phyloP scores from a whole-genome alignment of 2,888 invertebrate species.

The Hemaris fuciformis region DNA sequence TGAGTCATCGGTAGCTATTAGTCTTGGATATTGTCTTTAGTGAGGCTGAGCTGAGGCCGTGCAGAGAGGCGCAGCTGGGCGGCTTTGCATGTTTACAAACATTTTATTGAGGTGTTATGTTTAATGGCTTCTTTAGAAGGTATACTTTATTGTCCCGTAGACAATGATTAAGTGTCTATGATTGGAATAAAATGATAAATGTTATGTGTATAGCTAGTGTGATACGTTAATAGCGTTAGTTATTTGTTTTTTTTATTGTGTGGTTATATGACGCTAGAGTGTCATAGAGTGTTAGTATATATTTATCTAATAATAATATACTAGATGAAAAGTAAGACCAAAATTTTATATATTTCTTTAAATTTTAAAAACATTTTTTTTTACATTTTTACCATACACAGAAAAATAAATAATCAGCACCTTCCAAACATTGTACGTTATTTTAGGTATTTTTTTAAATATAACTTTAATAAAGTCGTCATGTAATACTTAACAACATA shows the following conservation, averaged over 20 bases:
- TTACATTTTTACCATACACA: not conserved
- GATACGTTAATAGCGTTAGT: not conserved
- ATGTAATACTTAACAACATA: too few relatives aligned
- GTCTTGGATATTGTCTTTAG: conserved; percentile 65
- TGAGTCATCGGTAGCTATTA: conserved; percentile 76
- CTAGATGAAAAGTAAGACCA: too few relatives aligned
- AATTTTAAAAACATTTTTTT: too few relatives aligned
- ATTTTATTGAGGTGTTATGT: conserved; percentile 78
- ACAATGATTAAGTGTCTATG: conserved; percentile 57
- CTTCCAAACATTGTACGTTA: too few relatives aligned
- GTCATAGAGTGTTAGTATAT: not conserved
- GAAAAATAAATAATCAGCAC: too few relatives aligned
- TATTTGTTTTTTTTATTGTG: conserved; percentile 1
- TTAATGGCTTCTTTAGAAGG: conserved; percentile 76
- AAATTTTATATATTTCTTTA: not conserved
- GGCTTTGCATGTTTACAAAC: conserved; percentile 79
- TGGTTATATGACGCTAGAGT: not conserved
- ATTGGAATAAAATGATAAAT: conserved; percentile 30
- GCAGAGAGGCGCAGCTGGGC: conserved; percentile 64
- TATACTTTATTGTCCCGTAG: conserved; percentile 56
- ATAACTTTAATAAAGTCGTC: too few relatives aligned
- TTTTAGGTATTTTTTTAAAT: too few relatives aligned
- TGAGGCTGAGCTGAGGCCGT: conserved; percentile 36
- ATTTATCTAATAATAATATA: too few relatives aligned
- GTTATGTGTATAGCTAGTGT: conserved; percentile 6